Conservation (phyloP, 1,140 invertebrate species). For the Drosophila lini region DNA sequence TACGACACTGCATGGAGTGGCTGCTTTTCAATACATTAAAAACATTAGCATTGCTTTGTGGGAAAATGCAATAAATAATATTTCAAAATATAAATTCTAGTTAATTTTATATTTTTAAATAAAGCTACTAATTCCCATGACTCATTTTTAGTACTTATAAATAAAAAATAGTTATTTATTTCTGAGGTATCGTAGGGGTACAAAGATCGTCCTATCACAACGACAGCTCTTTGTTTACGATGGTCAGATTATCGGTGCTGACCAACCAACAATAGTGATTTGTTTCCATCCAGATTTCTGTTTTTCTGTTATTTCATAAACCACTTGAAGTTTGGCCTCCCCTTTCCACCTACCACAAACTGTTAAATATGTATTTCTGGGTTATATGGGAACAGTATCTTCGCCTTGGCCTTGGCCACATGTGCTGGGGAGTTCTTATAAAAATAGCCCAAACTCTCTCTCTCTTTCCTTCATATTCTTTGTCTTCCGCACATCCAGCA, state of each 20-base stretch:
- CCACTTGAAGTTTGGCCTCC: slow-evolving; percentile 29
- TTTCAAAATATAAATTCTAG: too few species aligned
- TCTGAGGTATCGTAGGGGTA: neutral
- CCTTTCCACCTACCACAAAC: neutral
- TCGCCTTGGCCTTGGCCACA: slow-evolving; percentile 38
- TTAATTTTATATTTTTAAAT: neutral
- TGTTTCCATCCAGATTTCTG: slow-evolving; percentile 29
- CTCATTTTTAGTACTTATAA: neutral
- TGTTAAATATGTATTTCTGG: neutral
- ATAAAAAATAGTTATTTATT: neutral
- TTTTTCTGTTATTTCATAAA: slow-evolving; percentile 13
- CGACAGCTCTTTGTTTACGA: slow-evolving; percentile 26
- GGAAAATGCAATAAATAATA: too few species aligned
- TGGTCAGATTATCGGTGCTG: slow-evolving; percentile 8
- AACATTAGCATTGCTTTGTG: too few species aligned
- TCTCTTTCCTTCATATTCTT: neutral
- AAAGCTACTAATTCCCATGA: neutral
- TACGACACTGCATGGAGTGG: neutral
- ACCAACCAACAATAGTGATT: slow-evolving; percentile 27
- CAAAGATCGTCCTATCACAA: neutral
- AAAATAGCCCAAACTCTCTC: slow-evolving; percentile 50
- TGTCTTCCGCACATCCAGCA: slow-evolving; percentile 9
- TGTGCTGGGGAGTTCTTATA: slow-evolving; percentile 30
- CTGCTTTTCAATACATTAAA: too few species aligned
- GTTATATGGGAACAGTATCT: slow-evolving; percentile 5